phyloP scores from a whole-genome alignment of 1,140 invertebrate species.

The Anagrus nilaparvatae region DNA sequence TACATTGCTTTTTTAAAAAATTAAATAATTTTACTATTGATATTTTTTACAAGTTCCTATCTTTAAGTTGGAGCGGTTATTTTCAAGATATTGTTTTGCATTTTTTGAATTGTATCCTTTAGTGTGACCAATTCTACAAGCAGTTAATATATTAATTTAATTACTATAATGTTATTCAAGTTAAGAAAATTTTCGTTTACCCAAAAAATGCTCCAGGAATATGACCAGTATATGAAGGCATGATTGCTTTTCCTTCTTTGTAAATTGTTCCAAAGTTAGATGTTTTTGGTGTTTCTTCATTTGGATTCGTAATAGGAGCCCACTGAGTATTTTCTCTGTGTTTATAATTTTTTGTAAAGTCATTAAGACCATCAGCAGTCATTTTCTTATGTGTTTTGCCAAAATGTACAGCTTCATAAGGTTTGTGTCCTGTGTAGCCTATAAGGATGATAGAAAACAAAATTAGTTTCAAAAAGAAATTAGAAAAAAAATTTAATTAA shows the following conservation, averaged over 20 bases:
- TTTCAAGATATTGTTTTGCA: conserved; percentile 54
- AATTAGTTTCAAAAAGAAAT: conserved; percentile 1
- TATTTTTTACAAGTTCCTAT: conserved; percentile 1
- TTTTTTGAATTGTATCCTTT: conserved; percentile 59
- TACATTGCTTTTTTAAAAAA: too few species aligned
- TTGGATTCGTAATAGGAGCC: conserved; percentile 49
- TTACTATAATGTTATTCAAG: background rate
- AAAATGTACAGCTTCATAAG: conserved; percentile 52
- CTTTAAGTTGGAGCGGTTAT: conserved; percentile 20
- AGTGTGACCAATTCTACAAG: conserved; percentile 54
- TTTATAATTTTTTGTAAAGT: conserved; percentile 60
- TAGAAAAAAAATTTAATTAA: too few species aligned
- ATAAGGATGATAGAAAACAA: conserved; percentile 6
- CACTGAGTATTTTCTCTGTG: conserved; percentile 54
- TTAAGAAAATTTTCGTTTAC: conserved; percentile 24
- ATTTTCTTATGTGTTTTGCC: conserved; percentile 50
- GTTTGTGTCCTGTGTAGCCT: conserved; percentile 58
- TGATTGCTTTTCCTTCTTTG: conserved; percentile 55
- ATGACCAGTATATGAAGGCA: conserved; percentile 64
- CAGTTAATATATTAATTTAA: conserved; percentile 9
- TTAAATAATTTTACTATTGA: too few species aligned
- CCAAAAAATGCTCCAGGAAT: conserved; percentile 57
- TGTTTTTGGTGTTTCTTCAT: conserved; percentile 32
- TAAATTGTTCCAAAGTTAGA: conserved; percentile 46
- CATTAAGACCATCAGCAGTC: conserved; percentile 53